Conservation (phyloP, 2,888 invertebrate species). For the Harmothoe impar region DNA sequence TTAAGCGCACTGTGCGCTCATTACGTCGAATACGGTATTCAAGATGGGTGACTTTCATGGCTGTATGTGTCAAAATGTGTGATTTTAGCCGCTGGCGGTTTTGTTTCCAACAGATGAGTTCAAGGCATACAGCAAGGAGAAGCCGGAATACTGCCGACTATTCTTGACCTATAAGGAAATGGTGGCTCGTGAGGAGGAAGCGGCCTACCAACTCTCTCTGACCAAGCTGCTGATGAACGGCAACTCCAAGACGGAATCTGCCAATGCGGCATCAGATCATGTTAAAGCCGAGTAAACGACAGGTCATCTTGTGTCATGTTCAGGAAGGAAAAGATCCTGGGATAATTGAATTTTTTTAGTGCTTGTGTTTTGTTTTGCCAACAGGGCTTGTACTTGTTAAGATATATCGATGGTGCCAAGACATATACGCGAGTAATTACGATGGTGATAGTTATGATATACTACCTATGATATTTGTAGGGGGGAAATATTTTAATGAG, state of each 20-base stretch:
- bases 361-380: background rate
- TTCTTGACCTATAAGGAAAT: constrained; percentile 77
- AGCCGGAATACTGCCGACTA: constrained; percentile 83
- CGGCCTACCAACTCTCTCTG: background rate
- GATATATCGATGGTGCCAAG: background rate
- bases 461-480: background rate
- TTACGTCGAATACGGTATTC: too few species aligned
- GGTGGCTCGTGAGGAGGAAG: constrained; percentile 38
- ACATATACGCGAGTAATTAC: background rate
- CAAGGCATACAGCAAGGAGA: constrained; percentile 78
- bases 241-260: background rate
- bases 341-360: background rate
- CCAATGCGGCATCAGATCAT: background rate
- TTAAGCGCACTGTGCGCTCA: too few species aligned
- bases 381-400: too few species aligned
- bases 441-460: background rate
- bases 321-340: background rate
- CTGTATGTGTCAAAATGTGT: too few species aligned
- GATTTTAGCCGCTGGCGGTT: too few species aligned
- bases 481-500: too few species aligned
- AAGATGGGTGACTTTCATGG: too few species aligned
- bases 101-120: constrained; percentile 83
- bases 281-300: constrained; percentile 29
- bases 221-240: constrained; percentile 38
- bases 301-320: background rate